Base-by-base conservation (phyloP, 2,888 invertebrate species). In the Aricia artaxerxes region DNA sequence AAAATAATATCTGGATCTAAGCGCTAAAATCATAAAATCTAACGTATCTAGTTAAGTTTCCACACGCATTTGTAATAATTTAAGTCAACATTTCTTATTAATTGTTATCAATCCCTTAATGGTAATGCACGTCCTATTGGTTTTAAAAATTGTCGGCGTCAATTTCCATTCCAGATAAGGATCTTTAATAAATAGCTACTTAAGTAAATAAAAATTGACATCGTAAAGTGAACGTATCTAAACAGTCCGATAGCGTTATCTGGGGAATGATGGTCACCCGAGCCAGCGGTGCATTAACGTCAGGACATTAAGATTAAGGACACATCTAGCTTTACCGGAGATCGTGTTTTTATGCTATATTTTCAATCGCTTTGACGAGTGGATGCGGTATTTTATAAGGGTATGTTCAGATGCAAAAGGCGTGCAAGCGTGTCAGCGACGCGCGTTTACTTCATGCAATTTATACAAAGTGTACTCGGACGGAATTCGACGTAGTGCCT, bases 301-400 rank as follows among this genome's bases (percentile, higher is more conserved):
- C 85, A 81, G 83, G 85, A 86, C 90, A 92, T 92, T 92, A 91
- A 88, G 88, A 90, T 89, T 91, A 91, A 93, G 91, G 92, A 92
- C 92, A 87, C 85, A 87, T 87, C 88, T 86, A 88, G 88, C 88
- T 90, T 90, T 91, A 90, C 89, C 87, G 86, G 90, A 90, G 92
- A 90, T 90, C 90, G 87, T 89, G 90, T 89, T 92, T 93, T 93
- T 91, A 89, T 87, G 91, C 90, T 81, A 82, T 81, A 88, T 90
- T 91, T 91, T 90, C 90, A 91, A 91, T 88, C 84, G 84, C 83
- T 83, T 80, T 61, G 31, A 79, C 78, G 40, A 11, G 31, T 87
- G 83, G 89, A 89, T 85, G 81, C 57, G 87, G 86, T 78, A 85
- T 83, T 79, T 80, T 78, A 31, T 78, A 57, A 11, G 49, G 49